Evolutionary conservation across 1,140 invertebrate genomes (phyloP), one percentile per base, ranked within the genome.

Genomic region (Atopsyche davidsoni): DNA sequence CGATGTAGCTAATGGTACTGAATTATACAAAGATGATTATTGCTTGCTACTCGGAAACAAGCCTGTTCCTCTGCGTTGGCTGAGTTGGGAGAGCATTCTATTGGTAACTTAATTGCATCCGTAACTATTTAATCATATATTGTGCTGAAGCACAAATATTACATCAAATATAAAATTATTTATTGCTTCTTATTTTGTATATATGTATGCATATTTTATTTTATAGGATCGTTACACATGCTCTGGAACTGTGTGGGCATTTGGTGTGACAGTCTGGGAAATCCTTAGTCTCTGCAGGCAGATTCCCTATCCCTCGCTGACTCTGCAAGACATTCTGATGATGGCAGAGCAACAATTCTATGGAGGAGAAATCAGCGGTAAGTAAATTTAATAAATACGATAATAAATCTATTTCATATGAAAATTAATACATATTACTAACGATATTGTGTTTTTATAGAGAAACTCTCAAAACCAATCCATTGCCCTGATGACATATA

Each of bases 401-500:
- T 28, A 1, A 36, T 13, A 14, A 21, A 22, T 1, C 10, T 1
- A 23, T 13, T 13, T 34, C 0, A 48, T 14, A 4, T 11, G 11
- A 32, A 22, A 18, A 13, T 45, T 19, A 16, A 38, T 21, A 45
- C 16, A 31, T 21, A 42, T 36, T 32, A 39, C 19, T 18, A 17
- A 21, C 24, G 9, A 41, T 16, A 13, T 23, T 35, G 4, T 39
- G 16, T 17, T 63, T 53, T 69, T 72, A 35, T 64, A 82, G 78
- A 72, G 79, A 47, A 77, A 52, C 70, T 86, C 55, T 79, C 82
- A 44, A 81, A 81, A 60, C 86, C 86, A 31, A 73, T 77, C 42
- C 73, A 83, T 56, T 89, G 87, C 66, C 80, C 85, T n/a, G 73
- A 81, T 36, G 83, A 87, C 48, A 76, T 88, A 35, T 89, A 87